Base-by-base conservation (phyloP, 1,140 invertebrate genomes). In the Drosophila serrata region DNA sequence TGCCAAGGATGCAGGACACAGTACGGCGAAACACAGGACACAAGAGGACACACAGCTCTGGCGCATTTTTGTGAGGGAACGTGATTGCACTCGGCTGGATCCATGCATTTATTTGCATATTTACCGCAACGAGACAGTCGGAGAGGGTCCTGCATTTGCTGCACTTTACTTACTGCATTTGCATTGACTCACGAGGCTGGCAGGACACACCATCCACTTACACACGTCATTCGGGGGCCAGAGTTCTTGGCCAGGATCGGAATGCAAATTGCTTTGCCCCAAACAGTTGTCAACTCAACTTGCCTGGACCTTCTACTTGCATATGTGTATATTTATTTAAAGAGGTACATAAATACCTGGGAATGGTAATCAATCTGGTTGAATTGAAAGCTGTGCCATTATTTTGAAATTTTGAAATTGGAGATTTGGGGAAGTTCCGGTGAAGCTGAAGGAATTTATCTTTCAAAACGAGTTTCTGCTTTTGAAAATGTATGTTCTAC, bases 81-180 rank as follows among this genome's bases (percentile, higher is more conserved):
- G 73, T 85, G 85, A 88, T 81, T 88, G 81, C 74, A 57, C 72
- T 79, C 43, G 53, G n/a, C 43, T 56, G 51, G 51, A 22, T 37
- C 51, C 59, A 73, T 88, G 65, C 77, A 88, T 84, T 81, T 78
- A 90, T 88, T 88, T 88, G 77, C 80, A 90, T 88, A 81, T 90
- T 90, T 81, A 85, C 85, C 74, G 62, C 45, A 37, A 42, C 15
- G 13, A 33, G 60, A 61, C 58, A 74, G 31, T 51, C 33, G 17
- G 31, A 15, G 31, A 55, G 19, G 33, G 33, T 56, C 43, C 51
- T 40, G 61, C 17, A 63, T 75, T 70, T 82, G 29, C 56, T 48
- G 49, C 35, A 33, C 55, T 76, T 72, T 77, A 73, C 64, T 61
- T 31, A 64, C 61, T 58, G 68, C 40, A 72, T 72, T 69, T 69